phyloP scores from a whole-genome alignment of 2,113 vertebrate genomes.

The Vulpes ferrilata region DNA sequence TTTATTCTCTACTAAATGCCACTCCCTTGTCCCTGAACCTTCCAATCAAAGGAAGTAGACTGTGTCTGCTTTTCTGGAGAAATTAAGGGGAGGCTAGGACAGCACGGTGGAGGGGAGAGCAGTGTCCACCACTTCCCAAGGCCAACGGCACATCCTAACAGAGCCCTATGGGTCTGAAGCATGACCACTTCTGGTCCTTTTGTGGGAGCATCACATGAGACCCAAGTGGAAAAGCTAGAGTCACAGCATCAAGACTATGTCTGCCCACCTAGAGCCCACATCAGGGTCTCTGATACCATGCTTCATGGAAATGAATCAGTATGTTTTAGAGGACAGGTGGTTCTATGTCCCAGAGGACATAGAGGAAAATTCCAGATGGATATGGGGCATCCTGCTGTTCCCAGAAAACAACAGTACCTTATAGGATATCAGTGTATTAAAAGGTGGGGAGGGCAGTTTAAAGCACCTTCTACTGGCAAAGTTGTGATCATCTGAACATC shows the following conservation, averaged over 20 bases:
- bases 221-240: not conserved
- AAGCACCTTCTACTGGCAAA: not conserved
- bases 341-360: not conserved
- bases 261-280: not conserved
- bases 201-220: not conserved
- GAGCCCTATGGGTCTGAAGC: not conserved
- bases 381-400: not conserved
- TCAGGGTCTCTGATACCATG: not conserved
- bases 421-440: not conserved
- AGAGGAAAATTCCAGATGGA: not conserved
- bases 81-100: not conserved
- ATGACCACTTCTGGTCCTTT: not conserved
- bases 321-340: not conserved
- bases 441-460: not conserved
- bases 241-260: not conserved
- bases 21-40: not conserved
- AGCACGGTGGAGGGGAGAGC: not conserved
- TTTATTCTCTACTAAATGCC: not conserved
- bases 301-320: not conserved
- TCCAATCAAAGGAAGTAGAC: not conserved
- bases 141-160: not conserved
- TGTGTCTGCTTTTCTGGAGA: not conserved
- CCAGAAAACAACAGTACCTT: not conserved
- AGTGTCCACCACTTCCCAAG: not conserved
- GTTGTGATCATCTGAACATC: not conserved